Conservation (phyloP, 2,797 vertebrate species). For the Propithecus perrieri region DNA sequence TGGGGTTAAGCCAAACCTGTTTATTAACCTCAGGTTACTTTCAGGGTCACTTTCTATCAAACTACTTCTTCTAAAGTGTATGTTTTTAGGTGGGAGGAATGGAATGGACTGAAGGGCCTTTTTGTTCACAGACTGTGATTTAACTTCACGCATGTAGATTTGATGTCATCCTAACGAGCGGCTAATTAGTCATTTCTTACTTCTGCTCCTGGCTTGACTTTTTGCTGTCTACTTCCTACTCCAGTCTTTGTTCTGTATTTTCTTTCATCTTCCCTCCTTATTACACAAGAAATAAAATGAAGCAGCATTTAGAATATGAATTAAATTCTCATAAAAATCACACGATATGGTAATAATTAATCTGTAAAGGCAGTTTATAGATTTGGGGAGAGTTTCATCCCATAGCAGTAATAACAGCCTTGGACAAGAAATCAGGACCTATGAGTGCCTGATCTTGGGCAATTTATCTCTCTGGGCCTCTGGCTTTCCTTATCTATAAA, state of each 20-base stretch:
- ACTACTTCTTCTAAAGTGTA: neutral
- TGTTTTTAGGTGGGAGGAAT: neutral
- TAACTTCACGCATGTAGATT: neutral
- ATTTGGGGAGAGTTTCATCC: neutral
- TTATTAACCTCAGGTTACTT: neutral
- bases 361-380: neutral
- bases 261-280: conserved; percentile 26
- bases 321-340: conserved; percentile 25
- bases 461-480: neutral
- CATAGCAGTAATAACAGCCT: neutral
- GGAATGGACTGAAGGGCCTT: neutral
- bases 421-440: neutral
- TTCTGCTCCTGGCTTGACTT: neutral
- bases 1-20: neutral
- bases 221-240: neutral
- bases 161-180: neutral
- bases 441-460: neutral
- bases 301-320: conserved; percentile 3
- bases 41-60: neutral
- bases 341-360: neutral
- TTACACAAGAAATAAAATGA: conserved; percentile 33
- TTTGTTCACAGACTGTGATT: neutral
- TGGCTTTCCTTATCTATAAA: neutral
- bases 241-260: conserved; percentile 25
- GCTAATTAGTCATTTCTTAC: neutral